Conservation (phyloP, 2,888 invertebrate genomes). For the Drosophila percnosoma region DNA sequence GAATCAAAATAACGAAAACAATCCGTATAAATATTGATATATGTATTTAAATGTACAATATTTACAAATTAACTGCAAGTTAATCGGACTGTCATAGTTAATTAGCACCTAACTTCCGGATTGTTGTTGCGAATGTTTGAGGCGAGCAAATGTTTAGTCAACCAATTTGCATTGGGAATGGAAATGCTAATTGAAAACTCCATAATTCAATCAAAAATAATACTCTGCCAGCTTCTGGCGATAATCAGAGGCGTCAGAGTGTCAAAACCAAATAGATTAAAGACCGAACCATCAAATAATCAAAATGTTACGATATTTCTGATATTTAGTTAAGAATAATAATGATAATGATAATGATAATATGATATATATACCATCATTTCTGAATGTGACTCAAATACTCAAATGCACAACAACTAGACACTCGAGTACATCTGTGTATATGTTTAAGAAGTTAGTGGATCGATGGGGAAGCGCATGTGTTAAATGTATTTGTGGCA, state of each 20-base stretch:
- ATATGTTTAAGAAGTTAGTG: background rate
- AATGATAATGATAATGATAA: background rate
- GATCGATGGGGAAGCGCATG: background rate
- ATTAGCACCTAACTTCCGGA: constrained; percentile 32
- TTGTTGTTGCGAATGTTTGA: constrained; percentile 65
- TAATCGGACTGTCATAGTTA: constrained; percentile 66
- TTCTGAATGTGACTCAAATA: constrained; percentile 30
- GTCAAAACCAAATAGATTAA: background rate
- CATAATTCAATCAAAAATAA: background rate
- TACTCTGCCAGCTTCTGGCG: background rate
- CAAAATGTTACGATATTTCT: constrained; percentile 15
- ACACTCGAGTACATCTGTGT: background rate
- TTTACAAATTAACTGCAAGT: constrained; percentile 55
- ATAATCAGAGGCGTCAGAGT: background rate
- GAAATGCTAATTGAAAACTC: background rate
- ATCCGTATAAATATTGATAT: background rate
- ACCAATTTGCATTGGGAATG: constrained; percentile 22
- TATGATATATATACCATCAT: constrained; percentile 13
- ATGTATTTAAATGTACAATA: background rate
- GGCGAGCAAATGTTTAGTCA: constrained; percentile 52
- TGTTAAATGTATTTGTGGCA: constrained; percentile 7
- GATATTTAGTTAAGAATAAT: background rate
- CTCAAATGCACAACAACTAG: constrained; percentile 47
- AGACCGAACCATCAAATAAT: background rate
- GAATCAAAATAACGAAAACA: constrained; percentile 1